Evolutionary conservation across 1,140 invertebrate genomes (phyloP).

Genomic region (Danaus plexippus): DNA sequence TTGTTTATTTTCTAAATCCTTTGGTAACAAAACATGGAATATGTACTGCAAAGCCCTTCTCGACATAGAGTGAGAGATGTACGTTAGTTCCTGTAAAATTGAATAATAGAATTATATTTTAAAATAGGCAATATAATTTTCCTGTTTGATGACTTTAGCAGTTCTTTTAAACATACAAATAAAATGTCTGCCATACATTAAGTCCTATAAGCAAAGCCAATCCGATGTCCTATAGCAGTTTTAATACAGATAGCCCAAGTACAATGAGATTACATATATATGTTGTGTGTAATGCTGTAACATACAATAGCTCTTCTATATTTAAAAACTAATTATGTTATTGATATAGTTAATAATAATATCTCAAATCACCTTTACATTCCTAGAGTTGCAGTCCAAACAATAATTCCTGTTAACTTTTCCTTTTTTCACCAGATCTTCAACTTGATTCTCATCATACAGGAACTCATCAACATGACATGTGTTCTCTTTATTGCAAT

Average conservation of each 20-base stretch:
- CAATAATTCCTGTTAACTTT: constrained; percentile 77
- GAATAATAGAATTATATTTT: constrained; percentile 11
- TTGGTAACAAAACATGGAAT: constrained; percentile 76
- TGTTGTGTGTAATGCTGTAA: too few species aligned
- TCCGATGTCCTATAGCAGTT: too few species aligned
- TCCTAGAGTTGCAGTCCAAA: constrained; percentile 75
- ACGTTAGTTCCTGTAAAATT: constrained; percentile 69
- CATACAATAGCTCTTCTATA: too few species aligned
- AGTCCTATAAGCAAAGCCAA: too few species aligned
- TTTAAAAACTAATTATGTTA: too few species aligned
- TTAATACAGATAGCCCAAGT: too few species aligned
- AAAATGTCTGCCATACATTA: not conserved
- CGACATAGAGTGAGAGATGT: constrained; percentile 80
- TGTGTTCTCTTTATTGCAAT: constrained; percentile 74
- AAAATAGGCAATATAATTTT: not conserved
- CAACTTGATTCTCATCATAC: constrained; percentile 78
- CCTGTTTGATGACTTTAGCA: not conserved
- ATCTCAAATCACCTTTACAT: constrained; percentile 57
- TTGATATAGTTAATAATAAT: too few species aligned
- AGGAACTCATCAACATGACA: constrained; percentile 81
- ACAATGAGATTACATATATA: too few species aligned
- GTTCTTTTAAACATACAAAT: constrained; percentile 9
- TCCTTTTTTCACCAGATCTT: constrained; percentile 74
- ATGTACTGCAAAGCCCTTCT: constrained; percentile 75
- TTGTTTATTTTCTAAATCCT: constrained; percentile 73